Conservation (phyloP, 2,797 vertebrate genomes). For the Malurus splendens region DNA sequence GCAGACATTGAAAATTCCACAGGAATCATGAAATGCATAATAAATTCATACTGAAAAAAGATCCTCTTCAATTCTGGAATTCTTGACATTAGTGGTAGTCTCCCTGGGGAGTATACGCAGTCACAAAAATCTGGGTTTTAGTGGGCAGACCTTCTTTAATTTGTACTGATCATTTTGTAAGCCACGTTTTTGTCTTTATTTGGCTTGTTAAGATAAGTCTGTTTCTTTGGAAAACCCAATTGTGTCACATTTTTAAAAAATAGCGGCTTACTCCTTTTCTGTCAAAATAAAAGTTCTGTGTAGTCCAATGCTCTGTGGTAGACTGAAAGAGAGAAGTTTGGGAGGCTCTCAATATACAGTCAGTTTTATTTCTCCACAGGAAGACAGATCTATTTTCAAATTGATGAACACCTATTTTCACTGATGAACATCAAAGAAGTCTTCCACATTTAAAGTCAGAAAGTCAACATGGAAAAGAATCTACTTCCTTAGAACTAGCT, state of each 20-base stretch:
- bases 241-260: background rate
- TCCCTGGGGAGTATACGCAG: background rate
- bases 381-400: background rate
- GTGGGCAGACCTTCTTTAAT: background rate
- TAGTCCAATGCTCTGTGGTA: background rate
- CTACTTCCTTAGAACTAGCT: background rate
- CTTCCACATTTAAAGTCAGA: background rate
- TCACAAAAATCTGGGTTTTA: background rate
- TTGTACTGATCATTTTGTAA: background rate
- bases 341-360: background rate
- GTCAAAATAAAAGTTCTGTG: background rate
- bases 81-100: background rate
- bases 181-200: background rate
- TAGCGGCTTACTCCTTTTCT: background rate
- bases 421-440: background rate
- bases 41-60: background rate
- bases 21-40: background rate
- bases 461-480: background rate
- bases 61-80: background rate
- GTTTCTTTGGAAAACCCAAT: background rate
- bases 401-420: background rate
- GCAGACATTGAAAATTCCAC: constrained; percentile 7
- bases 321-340: background rate
- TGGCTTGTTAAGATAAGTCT: background rate
- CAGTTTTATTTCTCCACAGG: background rate